A percentile compares a stretch with the other conserved stretches of the same genome.
Evolutionary conservation across 1,140 invertebrate species (phyloP).

Genomic region (Doryteuthis pealeii): DNA sequence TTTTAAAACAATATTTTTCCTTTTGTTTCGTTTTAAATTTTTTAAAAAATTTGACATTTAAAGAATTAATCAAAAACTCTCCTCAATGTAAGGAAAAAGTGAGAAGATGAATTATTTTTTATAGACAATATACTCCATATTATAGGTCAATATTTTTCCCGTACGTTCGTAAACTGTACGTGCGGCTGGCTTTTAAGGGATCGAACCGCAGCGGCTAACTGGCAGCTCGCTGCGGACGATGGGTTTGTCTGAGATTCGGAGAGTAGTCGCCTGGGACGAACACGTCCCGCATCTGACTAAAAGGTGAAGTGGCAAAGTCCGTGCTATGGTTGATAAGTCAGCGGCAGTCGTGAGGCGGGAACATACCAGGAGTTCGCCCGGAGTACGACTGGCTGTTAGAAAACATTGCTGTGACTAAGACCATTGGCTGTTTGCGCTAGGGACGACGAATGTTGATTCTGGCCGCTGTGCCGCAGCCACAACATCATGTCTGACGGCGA

Average conservation of each 20-base stretch:
- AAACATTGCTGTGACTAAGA: slow-evolving; percentile 42
- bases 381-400: slow-evolving; percentile 41
- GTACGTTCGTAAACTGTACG: slow-evolving; percentile 52
- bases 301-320: slow-evolving; percentile 36
- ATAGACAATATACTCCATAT: too few relatives aligned
- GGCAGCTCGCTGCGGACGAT: slow-evolving; percentile 43
- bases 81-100: too few relatives aligned
- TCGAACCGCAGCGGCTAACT: slow-evolving; percentile 51
- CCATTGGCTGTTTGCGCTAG: slow-evolving; percentile 39
- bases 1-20: too few relatives aligned
- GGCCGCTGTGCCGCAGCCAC: slow-evolving; percentile 20
- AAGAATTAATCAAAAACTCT: too few relatives aligned
- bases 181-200: slow-evolving; percentile 42
- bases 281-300: slow-evolving; percentile 42
- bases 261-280: slow-evolving; percentile 45
- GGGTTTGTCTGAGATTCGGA: slow-evolving; percentile 33
- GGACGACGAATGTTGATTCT: slow-evolving; percentile 19
- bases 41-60: too few relatives aligned
- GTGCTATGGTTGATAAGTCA: slow-evolving; percentile 37
- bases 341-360: slow-evolving; percentile 24
- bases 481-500: slow-evolving; percentile 31
- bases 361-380: slow-evolving; percentile 51
- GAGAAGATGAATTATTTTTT: too few relatives aligned
- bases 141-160: slow-evolving; percentile 8
- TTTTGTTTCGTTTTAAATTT: too few relatives aligned